Conservation (phyloP, 2,797 vertebrate species). For the Ctenosaura bakeri region DNA sequence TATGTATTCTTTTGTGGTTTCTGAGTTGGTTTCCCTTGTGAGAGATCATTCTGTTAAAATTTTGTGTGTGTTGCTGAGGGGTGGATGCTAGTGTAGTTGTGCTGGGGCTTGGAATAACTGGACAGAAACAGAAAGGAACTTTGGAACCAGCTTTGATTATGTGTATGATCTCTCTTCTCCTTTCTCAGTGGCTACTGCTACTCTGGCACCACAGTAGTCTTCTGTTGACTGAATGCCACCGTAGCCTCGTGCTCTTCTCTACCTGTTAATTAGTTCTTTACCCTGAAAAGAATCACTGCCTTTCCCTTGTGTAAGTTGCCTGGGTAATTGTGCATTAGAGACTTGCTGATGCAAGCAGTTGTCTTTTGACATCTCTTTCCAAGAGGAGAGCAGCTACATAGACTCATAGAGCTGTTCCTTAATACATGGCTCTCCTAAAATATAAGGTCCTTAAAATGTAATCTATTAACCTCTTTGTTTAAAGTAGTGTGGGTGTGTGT, state of each 20-base stretch:
- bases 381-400: background rate
- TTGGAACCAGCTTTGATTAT: background rate
- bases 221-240: constrained; percentile 17
- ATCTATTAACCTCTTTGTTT: constrained; percentile 7
- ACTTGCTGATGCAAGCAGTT: accelerated
- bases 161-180: background rate
- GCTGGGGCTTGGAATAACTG: background rate
- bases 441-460: background rate
- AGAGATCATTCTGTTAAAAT: background rate
- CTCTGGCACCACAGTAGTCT: constrained; percentile 21
- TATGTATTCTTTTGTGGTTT: background rate
- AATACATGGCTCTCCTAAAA: background rate
- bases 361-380: background rate
- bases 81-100: background rate
- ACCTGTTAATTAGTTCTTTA: constrained; percentile 7
- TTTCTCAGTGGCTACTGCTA: background rate
- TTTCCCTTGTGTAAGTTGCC: background rate
- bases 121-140: background rate
- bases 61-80: constrained; percentile 3
- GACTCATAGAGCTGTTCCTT: background rate
- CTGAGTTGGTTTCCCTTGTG: background rate
- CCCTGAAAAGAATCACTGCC: constrained; percentile 12
- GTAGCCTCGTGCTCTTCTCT: background rate
- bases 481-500: background rate
- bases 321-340: background rate